Evolutionary conservation across 2,888 invertebrate species (phyloP).

Genomic region (Agrotis exclamationis): DNA sequence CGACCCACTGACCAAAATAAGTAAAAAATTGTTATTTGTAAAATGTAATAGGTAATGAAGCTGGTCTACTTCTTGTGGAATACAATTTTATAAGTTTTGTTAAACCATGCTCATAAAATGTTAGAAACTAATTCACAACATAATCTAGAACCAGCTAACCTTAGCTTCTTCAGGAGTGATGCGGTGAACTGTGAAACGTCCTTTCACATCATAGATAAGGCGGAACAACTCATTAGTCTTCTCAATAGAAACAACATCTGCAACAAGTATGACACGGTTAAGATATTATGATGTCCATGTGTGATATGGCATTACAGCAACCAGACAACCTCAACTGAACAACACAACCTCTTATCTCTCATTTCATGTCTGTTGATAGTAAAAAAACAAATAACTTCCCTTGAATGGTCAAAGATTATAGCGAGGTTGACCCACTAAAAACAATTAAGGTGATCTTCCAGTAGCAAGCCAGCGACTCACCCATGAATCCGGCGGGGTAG

Average conservation of each 20-base stretch:
- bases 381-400: slow-evolving; percentile 2
- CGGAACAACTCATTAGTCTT: slow-evolving; percentile 99
- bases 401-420: neutral
- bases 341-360: no score
- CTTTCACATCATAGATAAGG: slow-evolving; percentile 99
- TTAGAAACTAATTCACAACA: neutral
- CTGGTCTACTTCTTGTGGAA: no score
- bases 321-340: neutral
- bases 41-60: no score
- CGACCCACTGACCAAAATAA: no score
- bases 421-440: no score
- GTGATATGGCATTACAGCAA: neutral
- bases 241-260: slow-evolving; percentile 99
- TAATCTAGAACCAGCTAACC: slow-evolving; percentile 87
- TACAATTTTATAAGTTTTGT: neutral
- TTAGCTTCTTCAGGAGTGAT: slow-evolving; percentile 99
- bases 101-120: neutral
- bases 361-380: neutral
- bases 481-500: slow-evolving; percentile 99
- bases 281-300: no score
- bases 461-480: slow-evolving; percentile 91
- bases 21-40: no score
- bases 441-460: neutral
- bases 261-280: slow-evolving; percentile 72
- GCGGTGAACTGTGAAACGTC: slow-evolving; percentile 99